Conservation (phyloP, 2,113 vertebrate genomes). For the Cynopterus brachyotis region DNA sequence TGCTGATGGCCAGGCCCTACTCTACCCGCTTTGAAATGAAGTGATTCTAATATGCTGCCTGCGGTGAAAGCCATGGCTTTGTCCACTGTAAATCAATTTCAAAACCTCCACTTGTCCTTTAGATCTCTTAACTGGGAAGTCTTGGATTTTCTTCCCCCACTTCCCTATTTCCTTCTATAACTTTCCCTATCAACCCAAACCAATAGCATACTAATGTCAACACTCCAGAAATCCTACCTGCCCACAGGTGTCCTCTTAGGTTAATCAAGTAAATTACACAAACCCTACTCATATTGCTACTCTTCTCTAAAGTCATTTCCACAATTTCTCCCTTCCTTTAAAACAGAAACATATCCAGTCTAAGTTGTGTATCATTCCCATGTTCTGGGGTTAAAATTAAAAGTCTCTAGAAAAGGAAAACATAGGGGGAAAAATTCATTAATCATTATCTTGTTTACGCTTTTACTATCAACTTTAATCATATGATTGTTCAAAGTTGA, state of each 20-base stretch:
- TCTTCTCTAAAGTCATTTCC: not conserved
- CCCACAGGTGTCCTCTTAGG: not conserved
- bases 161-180: not conserved
- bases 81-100: not conserved
- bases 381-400: not conserved
- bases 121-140: not conserved
- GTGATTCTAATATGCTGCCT: not conserved
- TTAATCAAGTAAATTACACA: not conserved
- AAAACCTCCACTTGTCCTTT: not conserved
- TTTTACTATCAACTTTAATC: not conserved
- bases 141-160: not conserved
- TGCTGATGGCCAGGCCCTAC: not conserved
- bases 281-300: not conserved
- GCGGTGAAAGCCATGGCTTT: not conserved
- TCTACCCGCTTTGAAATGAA: not conserved
- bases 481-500: not conserved
- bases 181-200: not conserved
- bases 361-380: not conserved
- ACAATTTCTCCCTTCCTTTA: not conserved
- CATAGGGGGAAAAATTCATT: not conserved
- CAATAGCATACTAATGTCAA: not conserved
- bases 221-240: not conserved
- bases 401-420: constrained; percentile 2
- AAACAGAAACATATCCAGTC: not conserved
- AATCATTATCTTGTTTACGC: not conserved